Evolutionary conservation across 2,888 invertebrate genomes (phyloP), one percentile per base, ranked within the genome.

Genomic region (Chrysodeixis includens): DNA sequence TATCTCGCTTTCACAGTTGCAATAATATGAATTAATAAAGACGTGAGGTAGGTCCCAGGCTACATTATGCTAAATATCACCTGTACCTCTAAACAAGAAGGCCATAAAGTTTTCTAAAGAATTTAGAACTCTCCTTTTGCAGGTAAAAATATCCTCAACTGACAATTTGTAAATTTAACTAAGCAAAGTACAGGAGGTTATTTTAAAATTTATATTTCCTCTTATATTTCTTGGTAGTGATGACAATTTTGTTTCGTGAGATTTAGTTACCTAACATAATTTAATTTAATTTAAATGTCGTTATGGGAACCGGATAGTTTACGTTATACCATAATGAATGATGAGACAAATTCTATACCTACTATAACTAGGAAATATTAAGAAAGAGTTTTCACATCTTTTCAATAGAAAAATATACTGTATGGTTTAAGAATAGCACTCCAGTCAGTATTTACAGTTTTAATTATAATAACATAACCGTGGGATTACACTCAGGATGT

Each of bases 121-220:
- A n/a, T 14, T 40, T 3, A 6, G 40, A 40, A 40, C n/a, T 40
- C 1, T 8, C 69, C 44, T 30, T 54, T 69, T 46, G 53, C 74
- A 71, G 62, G 74, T 74, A 74, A 53, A 40, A 40, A 40, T 40
- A n/a, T 32, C 14, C n/a, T n/a, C n/a, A n/a, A n/a, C n/a, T n/a
- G 5, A n/a, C n/a, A n/a, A 35, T 40, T 40, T n/a, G 40, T 40
- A n/a, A n/a, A n/a, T 40, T 6, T 35, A 7, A n/a, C n/a, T 3
- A 1, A 40, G 5, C n/a, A 40, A n/a, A n/a, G 3, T 26, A n/a
- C 14, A 40, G n/a, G 4, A n/a, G 35, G n/a, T 40, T 4, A 6
- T 0, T 40, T 14, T 35, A 12, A n/a, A 5, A 7, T 5, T 40
- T n/a, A 7, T 1, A n/a, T 40, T 40, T 14, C n/a, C 4, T n/a